Conservation (phyloP, 2,113 vertebrate species). For the Oenanthe oenanthe region DNA sequence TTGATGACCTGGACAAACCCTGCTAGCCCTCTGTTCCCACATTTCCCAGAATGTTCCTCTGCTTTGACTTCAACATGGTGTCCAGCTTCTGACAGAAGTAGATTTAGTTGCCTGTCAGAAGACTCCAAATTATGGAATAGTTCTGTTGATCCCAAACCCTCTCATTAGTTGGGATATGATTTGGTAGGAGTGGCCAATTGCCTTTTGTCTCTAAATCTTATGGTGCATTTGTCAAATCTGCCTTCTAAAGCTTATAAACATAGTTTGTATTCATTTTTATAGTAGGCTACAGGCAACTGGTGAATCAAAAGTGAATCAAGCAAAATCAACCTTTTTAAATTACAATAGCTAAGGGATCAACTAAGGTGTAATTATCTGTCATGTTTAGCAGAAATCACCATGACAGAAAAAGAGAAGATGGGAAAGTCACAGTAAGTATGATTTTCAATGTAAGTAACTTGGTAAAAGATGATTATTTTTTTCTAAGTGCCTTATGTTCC, state of each 20-base stretch:
- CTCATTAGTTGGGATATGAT: conserved; percentile 59
- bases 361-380: conserved; percentile 1
- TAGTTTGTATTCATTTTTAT: conserved; percentile 30
- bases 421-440: not conserved
- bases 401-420: not conserved
- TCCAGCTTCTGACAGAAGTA: conserved; percentile 2
- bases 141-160: conserved; percentile 20
- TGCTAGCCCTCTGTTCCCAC: not conserved
- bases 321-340: conserved; percentile 27
- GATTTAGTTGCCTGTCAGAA: conserved; percentile 24
- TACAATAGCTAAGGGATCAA: conserved; percentile 11
- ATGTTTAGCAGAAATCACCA: conserved; percentile 12
- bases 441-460: not conserved
- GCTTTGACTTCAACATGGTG: conserved; percentile 14
- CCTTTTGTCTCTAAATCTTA: conserved; percentile 42
- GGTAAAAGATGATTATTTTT: not conserved
- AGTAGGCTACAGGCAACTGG: not conserved
- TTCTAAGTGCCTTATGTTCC: not conserved
- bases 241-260: conserved; percentile 55
- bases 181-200: conserved; percentile 40
- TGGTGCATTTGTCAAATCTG: conserved; percentile 46
- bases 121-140: not conserved
- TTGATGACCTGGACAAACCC: conserved; percentile 6
- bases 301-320: conserved; percentile 27
- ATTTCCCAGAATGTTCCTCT: conserved; percentile 16